Evolutionary conservation across 2,888 invertebrate species (phyloP).

Genomic region (Archaeoteleia sp.): DNA sequence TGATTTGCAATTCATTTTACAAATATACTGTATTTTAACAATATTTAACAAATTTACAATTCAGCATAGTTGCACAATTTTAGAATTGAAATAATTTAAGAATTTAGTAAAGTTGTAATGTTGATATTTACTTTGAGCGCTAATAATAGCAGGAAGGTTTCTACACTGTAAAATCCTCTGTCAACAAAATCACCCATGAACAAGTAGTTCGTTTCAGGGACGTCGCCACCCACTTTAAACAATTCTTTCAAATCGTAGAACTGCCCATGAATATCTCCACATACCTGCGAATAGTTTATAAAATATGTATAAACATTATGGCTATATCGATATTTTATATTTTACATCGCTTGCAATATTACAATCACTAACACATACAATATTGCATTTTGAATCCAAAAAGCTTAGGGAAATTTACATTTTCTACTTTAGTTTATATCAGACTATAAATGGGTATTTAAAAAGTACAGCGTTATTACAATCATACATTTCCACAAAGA

Average conservation of each 20-base stretch:
- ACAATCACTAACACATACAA: not conserved
- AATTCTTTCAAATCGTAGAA: constrained; percentile 98
- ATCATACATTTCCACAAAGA: too few species aligned
- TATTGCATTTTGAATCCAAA: too few species aligned
- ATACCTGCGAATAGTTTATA: constrained; percentile 82
- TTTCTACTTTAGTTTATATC: too few species aligned
- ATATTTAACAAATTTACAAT: too few species aligned
- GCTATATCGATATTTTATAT: too few species aligned
- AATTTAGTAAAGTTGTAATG: constrained; percentile 9
- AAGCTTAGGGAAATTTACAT: too few species aligned
- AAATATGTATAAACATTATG: constrained; percentile 1
- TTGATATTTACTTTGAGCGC: constrained; percentile 89
- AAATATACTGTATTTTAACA: too few species aligned
- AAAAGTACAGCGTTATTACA: too few species aligned
- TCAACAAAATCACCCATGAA: constrained; percentile 99
- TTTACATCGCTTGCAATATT: not conserved
- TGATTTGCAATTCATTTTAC: too few species aligned
- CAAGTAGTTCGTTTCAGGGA: constrained; percentile 98
- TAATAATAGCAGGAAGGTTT: constrained; percentile 96
- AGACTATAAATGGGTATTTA: too few species aligned
- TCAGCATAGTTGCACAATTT: too few species aligned
- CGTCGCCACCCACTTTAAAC: constrained; percentile 99
- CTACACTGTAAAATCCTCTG: constrained; percentile 98
- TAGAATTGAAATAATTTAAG: too few species aligned
- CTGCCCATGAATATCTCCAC: constrained; percentile 99